Evolutionary conservation across 2,113 vertebrate genomes (phyloP).

Genomic region (Colaptes auratus): DNA sequence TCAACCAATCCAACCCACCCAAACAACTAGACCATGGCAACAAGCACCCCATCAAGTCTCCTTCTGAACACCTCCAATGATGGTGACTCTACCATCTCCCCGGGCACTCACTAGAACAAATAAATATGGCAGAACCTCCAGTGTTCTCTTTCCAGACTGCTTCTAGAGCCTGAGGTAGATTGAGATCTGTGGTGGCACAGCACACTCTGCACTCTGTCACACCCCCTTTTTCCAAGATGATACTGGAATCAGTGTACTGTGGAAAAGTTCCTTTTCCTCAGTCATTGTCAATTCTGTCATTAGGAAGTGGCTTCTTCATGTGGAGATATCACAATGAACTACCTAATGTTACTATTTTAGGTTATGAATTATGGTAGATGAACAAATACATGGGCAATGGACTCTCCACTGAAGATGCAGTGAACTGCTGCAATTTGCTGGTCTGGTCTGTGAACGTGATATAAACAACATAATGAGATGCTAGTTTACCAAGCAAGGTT

Average conservation of each 20-base stretch:
- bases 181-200: background rate
- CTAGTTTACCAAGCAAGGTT: background rate
- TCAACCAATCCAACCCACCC: no score
- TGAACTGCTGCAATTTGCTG: background rate
- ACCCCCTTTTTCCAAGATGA: background rate
- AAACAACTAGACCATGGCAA: no score
- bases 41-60: no score
- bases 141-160: background rate
- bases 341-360: background rate
- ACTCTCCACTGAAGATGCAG: background rate
- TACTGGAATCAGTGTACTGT: background rate
- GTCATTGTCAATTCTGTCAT: background rate
- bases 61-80: no score
- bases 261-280: background rate
- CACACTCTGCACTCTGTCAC: background rate
- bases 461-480: background rate
- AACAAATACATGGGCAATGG: background rate
- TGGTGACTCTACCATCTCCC: no score
- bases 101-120: background rate
- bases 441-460: background rate
- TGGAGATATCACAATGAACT: background rate
- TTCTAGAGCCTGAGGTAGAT: background rate
- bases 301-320: background rate
- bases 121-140: background rate
- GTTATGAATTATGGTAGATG: background rate